Evolutionary conservation across 2,113 vertebrate species (phyloP), one percentile per base, ranked within the genome.

Genomic region (Neofelis nebulosa): DNA sequence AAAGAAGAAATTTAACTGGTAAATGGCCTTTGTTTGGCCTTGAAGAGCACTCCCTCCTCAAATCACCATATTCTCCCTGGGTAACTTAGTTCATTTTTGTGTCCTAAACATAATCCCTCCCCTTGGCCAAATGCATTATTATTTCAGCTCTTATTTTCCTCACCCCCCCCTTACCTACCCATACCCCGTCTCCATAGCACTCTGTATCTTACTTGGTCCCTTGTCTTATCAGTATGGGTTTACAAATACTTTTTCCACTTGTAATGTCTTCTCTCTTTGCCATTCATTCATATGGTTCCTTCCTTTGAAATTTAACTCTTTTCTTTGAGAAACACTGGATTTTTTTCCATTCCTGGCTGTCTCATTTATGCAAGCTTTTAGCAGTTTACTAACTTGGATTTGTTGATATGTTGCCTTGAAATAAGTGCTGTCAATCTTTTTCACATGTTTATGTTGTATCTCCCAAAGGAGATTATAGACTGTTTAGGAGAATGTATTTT

Each of bases 401-500:
- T 97, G n/a, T 93, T 91, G 69, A 76, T 78, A 79, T n/a, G 14
- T 27, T 94, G 78, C 11, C 36, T 89, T 89, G 41, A 79, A 96
- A 82, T 66, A 79, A 92, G 36, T 74, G 45, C 36, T 86, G 36
- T 87, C 21, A 36, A 19, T 61, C 36, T 48, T 95, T 84, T 88
- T 25, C 41, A 61, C 19, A 15, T 89, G 41, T 71, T 81, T 82
- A 84, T 83, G 15, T 69, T 96, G 7, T 33, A 38, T 69, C 27
- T 97, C 41, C 78, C 50, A 94, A 55, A 94, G 31, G 71, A 92
- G 45, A 94, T 52, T 82, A 92, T 27, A n/a, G 36, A 78, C 36
- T 73, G 38, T 85, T 89, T 29, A 83, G 95, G 25, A 85, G 65
- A 73, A 50, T 78, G 63, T 81, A 73, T 97, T 95, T 52, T 87